Conservation (phyloP, 2,888 invertebrate genomes). For the Temnothorax ravouxi region DNA sequence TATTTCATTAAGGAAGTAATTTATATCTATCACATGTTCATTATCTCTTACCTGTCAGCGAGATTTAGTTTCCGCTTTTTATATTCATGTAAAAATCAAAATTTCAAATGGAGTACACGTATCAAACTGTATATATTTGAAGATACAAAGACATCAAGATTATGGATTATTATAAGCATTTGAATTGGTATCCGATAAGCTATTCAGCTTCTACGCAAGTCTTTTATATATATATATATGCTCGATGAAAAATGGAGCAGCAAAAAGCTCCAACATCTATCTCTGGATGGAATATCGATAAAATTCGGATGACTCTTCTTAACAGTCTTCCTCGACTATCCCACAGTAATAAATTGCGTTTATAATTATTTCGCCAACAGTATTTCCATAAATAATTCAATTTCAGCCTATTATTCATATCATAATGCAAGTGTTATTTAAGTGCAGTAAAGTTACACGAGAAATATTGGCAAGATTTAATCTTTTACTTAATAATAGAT, state of each 20-base stretch:
- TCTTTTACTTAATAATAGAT: background rate
- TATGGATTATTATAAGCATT: constrained; percentile 38
- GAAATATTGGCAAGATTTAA: constrained; percentile 16
- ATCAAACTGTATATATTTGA: background rate
- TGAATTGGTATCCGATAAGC: background rate
- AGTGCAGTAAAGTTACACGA: background rate
- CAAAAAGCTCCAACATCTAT: constrained; percentile 62
- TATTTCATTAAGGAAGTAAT: constrained; percentile 46
- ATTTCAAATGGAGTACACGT: background rate
- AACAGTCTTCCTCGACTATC: constrained; percentile 56
- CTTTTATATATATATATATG: constrained; percentile 17
- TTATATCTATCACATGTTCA: constrained; percentile 30
- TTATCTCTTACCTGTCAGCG: constrained; percentile 20
- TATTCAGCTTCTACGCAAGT: background rate
- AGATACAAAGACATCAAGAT: constrained; percentile 4
- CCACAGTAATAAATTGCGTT: constrained; percentile 76
- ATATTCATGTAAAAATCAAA: constrained; percentile 21
- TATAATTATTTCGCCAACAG: constrained; percentile 68
- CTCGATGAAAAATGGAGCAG: constrained; percentile 39
- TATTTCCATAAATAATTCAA: constrained; percentile 81
- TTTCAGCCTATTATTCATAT: constrained; percentile 74
- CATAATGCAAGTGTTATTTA: constrained; percentile 62
- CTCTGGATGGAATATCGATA: constrained; percentile 64
- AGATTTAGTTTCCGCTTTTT: constrained; percentile 3
- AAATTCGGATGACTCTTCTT: constrained; percentile 73